These are phyloP conservation scores for Drosophila prostipennis DNA, from an alignment of 2,888 invertebrate genomes.

Conservation along the genomic window DNA sequence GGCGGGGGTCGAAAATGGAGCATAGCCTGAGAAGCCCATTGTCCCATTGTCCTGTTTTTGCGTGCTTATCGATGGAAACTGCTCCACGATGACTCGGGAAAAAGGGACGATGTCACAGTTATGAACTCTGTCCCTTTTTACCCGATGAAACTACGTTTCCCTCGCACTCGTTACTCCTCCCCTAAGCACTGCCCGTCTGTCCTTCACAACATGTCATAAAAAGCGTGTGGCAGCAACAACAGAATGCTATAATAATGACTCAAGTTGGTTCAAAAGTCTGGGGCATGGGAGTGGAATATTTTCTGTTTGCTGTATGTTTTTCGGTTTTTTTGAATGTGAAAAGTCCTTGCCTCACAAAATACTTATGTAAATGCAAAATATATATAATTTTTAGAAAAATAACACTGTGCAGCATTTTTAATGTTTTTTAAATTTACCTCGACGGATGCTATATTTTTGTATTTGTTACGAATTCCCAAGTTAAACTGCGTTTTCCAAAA, in stretches of 20 bases:
- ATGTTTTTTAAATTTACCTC: too few species aligned
- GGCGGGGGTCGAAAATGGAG: constrained; percentile 19
- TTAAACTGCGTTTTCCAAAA: too few species aligned
- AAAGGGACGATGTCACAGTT: constrained; percentile 48
- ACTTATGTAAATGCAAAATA: neutral
- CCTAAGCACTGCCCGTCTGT: constrained; percentile 40
- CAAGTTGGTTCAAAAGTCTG: constrained; percentile 40
- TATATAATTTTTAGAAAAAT: too few species aligned
- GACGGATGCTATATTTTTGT: too few species aligned
- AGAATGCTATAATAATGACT: constrained; percentile 53
- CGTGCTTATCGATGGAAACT: constrained; percentile 68
- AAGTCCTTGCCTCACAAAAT: neutral
- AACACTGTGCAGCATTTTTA: too few species aligned
- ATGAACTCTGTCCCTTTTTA: constrained; percentile 53
- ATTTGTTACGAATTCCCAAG: too few species aligned
- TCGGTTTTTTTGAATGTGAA: neutral
- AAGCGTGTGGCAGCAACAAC: constrained; percentile 46
- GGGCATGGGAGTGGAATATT: constrained; percentile 21
- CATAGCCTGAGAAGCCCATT: constrained; percentile 60
- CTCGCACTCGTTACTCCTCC: constrained; percentile 10
- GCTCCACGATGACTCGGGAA: constrained; percentile 16
- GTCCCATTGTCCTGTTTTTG: constrained; percentile 62
- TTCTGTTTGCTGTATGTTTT: neutral
- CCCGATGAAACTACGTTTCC: constrained; percentile 56
- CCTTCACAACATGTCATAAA: constrained; percentile 72